Evolutionary conservation across 1,140 invertebrate species (phyloP), one percentile per base, ranked within the genome.

Genomic region (Apolygus lucorum): DNA sequence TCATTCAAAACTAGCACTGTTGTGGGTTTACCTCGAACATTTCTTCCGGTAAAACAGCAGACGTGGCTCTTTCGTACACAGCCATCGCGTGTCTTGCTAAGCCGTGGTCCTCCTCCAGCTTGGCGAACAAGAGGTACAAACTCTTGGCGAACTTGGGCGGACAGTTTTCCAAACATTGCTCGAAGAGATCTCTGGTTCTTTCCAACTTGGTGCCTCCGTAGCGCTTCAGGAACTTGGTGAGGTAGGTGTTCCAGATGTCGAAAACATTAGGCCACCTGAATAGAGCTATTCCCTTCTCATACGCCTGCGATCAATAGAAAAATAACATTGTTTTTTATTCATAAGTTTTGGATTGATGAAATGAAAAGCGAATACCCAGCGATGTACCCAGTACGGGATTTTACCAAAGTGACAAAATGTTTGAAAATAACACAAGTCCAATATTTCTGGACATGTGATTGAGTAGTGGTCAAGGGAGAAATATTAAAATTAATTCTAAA

Each of bases 221-320:
- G 74, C 97, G 85, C 71, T 89, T 88, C 63, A 99, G 86, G 81
- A 99, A 99, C 81, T 99, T 99, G 1, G 89, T 92, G 22, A 99
- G 82, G 81, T 99, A 99, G 0, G 94, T 96, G 78, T 98, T 98
- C 98, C 98, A 99, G 75, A 99, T 96, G 77, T 99, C 97, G 81
- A 90, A 99, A 1, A 99, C 96, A 84, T 98, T 96, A 0, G 98
- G 98, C 98, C 98, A 99, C 79, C 93, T 96, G 78, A 99, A 99
- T 28, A 99, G 79, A 2, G 95, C 88, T 76, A 99, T 96, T 52
- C 98, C 92, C 82, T 98, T 98, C 80, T 99, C 97, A 82, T 99
- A 99, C 2, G 95, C 95, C 85, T 87, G 75, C 68, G 72, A 73
- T 73, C 70, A 70, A 59, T n/a, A n/a, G n/a, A n/a, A n/a, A n/a